Percentiles rank a stretch among this genome's conserved stretches.
phyloP scores from a whole-genome alignment of 2,797 vertebrate species.

The Dicrostonyx torquatus region DNA sequence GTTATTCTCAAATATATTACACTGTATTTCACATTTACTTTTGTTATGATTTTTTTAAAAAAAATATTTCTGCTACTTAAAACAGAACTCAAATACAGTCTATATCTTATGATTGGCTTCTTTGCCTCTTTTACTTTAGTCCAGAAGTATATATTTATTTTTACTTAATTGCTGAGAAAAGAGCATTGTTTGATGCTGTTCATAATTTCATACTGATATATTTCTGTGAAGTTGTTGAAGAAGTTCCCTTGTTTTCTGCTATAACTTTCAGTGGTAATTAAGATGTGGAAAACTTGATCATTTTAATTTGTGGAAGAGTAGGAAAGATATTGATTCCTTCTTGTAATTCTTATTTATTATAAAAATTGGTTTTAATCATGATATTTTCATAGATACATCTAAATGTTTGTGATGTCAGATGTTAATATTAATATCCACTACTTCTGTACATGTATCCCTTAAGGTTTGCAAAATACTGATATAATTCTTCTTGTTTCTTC shows the following conservation, averaged over 20 bases:
- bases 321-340: not conserved
- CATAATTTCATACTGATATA: not conserved
- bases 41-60: not conserved
- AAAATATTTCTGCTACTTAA: constrained; percentile 9
- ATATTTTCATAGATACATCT: not conserved
- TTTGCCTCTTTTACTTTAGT: constrained; percentile 7
- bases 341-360: not conserved
- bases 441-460: not conserved
- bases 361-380: not conserved
- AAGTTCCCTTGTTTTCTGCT: not conserved
- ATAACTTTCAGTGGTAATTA: not conserved
- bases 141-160: not conserved
- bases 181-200: not conserved
- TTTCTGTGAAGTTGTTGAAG: not conserved
- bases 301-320: not conserved
- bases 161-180: constrained; percentile 5
- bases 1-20: not conserved
- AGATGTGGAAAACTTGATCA: not conserved
- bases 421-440: not conserved
- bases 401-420: not conserved
- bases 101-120: not conserved
- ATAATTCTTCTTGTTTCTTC: not conserved
- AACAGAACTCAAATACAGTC: not conserved
- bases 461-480: not conserved
- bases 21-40: not conserved